Evolutionary conservation across 2,113 vertebrate species (phyloP), one percentile per base, ranked within the genome.

Genomic region (Talpa occidentalis): DNA sequence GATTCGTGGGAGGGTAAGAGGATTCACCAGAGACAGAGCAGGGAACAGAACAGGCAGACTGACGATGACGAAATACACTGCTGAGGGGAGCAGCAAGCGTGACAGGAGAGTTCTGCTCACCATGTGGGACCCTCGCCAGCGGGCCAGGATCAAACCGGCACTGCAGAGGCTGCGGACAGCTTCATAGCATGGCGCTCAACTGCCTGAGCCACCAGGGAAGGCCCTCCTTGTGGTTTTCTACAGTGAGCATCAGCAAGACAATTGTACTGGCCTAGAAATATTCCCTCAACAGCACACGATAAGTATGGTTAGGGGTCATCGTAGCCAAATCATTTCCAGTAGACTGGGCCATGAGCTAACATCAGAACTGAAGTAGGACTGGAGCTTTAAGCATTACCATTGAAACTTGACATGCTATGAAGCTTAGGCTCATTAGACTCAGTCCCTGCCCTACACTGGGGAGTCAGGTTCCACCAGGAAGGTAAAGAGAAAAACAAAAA

Each of bases 401-500:
- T 79, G 59, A 92, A 90, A 69, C 42, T 14, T 37, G 47, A 83
- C 77, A 82, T 69, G 35, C 22, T 59, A 42, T 52, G 49, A 86
- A 69, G 70, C 37, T 94, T 62, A 82, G n/a, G 72, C 77, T 95
- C 89, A 94, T 94, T 93, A 96, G 89, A 84, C 60, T 82, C 30
- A 73, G 70, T 86, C 56, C n/a, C 28, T 73, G 49, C 40, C 49
- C 49, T 90, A 90, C 72, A 80, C 84, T 66, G 80, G 88, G 84
- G 88, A 97, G 32, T 60, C 72, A 94, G 28, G 26, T 66, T 95
- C 85, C 72, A 83, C 37, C 24, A 95, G 59, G 84, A 95, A 96
- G 76, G 67, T 54, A 56, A 93, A 89, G 72, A 81, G 40, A 73
- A 93, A 91, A 96, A 97, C 91, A 94, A 94, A 95, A 93, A 83